phyloP scores from a whole-genome alignment of 2,888 invertebrate species.

The Diaphora mendica region DNA sequence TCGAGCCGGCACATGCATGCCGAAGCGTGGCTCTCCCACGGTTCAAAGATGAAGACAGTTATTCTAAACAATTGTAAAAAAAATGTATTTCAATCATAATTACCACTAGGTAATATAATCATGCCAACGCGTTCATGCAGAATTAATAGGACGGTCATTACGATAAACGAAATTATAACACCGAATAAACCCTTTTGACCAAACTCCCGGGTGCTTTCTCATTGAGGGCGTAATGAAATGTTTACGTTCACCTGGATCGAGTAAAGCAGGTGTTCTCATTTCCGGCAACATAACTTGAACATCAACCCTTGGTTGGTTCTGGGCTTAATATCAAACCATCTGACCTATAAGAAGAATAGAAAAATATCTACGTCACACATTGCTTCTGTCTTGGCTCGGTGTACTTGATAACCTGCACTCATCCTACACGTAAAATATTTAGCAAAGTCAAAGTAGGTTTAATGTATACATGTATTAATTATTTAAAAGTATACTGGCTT shows the following conservation, averaged over 20 bases:
- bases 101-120: not conserved
- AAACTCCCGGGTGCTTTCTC: not conserved
- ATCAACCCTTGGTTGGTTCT: not conserved
- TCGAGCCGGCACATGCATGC: too few relatives aligned
- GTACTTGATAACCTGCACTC: not conserved
- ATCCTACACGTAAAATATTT: not conserved
- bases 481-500: too few relatives aligned
- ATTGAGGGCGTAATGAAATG: not conserved
- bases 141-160: not conserved
- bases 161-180: not conserved
- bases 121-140: not conserved
- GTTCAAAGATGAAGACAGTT: too few relatives aligned
- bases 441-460: not conserved
- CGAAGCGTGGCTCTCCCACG: too few relatives aligned
- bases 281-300: not conserved
- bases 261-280: not conserved
- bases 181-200: not conserved
- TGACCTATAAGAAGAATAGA: not conserved
- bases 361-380: not conserved
- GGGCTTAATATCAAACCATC: not conserved
- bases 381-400: not conserved
- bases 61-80: too few relatives aligned
- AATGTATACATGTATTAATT: too few relatives aligned
- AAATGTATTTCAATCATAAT: not conserved
- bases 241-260: not conserved